Base-by-base conservation (phyloP, 2,113 vertebrate species). In the Oryzias javanicus region DNA sequence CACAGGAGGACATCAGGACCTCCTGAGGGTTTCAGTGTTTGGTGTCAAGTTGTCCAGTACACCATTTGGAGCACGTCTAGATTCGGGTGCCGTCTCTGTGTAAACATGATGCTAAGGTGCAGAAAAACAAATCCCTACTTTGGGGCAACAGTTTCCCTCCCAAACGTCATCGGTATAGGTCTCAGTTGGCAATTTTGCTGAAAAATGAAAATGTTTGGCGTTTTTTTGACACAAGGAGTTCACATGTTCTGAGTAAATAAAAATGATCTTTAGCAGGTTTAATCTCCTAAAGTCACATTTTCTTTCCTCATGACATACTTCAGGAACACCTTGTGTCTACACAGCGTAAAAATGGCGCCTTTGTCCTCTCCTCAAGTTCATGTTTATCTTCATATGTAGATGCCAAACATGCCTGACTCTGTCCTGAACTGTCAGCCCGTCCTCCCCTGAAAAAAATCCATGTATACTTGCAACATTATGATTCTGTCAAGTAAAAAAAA, bases 381-480 rank as follows among this genome's bases (percentile, higher is more conserved):
- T 90, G 72, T 82, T 80, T 78, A 59, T 67, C 78, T 89, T 90
- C 76, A 70, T 74, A 88, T 68, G 42, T 78, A 62, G 64, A 64
- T 76, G 85, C 79, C 89, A 89, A 80, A 64, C 67, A 65, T 1
- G 77, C 52, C 25, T 53, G 81, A 62, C 83, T 70, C 77, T 46
- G 55, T 56, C 65, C 44, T 66, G 78, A 73, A 57, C 79, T 74
- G 42, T 57, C 63, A 51, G 50, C 65, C 70, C n/a, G 40, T 53
- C n/a, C 60, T 14, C 4, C 40, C 17, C 50, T 53, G 76, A 67
- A 63, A 15, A 4, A 55, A 6, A 53, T 63, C 29, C 42, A 24
- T 12, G 49, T 4, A 27, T 15, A 29, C 19, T 10, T 18, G 56
- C 48, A 6, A 16, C 4, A 54, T 40, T 35, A 16, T 52, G 49